Conservation (phyloP, 2,113 vertebrate genomes). For the Mustela nigripes region DNA sequence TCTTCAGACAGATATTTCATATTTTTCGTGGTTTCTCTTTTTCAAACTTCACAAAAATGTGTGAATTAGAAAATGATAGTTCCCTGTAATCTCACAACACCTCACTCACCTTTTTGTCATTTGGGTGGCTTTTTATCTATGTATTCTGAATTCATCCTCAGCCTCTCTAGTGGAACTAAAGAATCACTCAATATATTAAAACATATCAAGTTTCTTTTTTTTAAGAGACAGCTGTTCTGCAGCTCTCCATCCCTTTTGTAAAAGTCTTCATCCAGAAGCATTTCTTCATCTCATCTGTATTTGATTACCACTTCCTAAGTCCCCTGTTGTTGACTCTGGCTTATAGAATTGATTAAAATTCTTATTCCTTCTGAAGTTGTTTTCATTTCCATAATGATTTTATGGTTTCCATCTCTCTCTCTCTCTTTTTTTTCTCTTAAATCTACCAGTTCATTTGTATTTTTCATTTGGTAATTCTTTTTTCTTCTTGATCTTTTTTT, state of each 20-base stretch:
- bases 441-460: neutral
- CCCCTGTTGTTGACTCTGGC: neutral
- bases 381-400: slow-evolving; percentile 40
- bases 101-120: neutral
- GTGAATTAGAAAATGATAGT: neutral
- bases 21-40: neutral
- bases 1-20: slow-evolving; percentile 15
- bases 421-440: neutral
- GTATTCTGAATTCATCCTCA: slow-evolving; percentile 44
- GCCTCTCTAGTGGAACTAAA: neutral
- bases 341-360: slow-evolving; percentile 30
- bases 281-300: slow-evolving; percentile 4
- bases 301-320: neutral
- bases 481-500: slow-evolving; percentile 30
- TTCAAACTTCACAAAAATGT: slow-evolving; percentile 5
- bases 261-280: slow-evolving; percentile 1
- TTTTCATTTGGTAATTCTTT: slow-evolving; percentile 36
- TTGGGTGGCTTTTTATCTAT: neutral
- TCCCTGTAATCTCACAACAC: neutral
- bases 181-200: slow-evolving; percentile 44
- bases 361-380: slow-evolving; percentile 7
- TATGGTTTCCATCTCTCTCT: neutral
- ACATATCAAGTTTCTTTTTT: neutral
- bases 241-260: neutral
- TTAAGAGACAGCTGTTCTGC: neutral